Percentiles rank a stretch among this genome's conserved stretches.
Conservation (phyloP, 1,140 invertebrate genomes). For the Diploscapter pachys region DNA sequence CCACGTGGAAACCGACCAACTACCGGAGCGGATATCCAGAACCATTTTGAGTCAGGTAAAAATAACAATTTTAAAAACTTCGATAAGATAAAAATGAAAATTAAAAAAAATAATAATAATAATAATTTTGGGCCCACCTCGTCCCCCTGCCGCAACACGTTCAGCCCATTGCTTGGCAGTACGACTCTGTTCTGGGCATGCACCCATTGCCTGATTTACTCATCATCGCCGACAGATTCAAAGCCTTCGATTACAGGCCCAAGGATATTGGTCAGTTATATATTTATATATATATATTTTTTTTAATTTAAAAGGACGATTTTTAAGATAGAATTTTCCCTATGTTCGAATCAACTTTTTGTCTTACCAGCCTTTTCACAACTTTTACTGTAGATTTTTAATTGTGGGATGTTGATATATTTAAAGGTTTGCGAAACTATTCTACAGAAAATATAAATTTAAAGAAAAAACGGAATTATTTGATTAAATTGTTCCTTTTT, state of each 20-base stretch:
- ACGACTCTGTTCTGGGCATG: slow-evolving; percentile 17
- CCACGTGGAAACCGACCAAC: slow-evolving; percentile 4
- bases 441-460: background rate
- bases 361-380: background rate
- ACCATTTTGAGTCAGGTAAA: slow-evolving; percentile 25
- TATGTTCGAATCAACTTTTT: background rate
- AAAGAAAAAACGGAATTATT: background rate
- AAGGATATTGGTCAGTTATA: slow-evolving; percentile 6
- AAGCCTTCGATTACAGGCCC: slow-evolving; percentile 13
- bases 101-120: too few relatives aligned
- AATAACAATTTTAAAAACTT: background rate
- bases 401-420: background rate
- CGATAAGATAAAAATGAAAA: too few relatives aligned
- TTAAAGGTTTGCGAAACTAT: background rate
- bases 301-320: background rate
- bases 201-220: slow-evolving; percentile 32
- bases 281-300: background rate
- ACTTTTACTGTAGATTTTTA: background rate
- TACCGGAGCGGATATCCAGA: slow-evolving; percentile 15
- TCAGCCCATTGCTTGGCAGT: slow-evolving; percentile 20
- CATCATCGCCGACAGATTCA: slow-evolving; percentile 23
- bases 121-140: slow-evolving; percentile 20
- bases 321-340: background rate
- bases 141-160: slow-evolving; percentile 26
- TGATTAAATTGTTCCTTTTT: background rate